phyloP scores from a whole-genome alignment of 92 coral and sea anemone genomes.

The Porites lobata region DNA sequence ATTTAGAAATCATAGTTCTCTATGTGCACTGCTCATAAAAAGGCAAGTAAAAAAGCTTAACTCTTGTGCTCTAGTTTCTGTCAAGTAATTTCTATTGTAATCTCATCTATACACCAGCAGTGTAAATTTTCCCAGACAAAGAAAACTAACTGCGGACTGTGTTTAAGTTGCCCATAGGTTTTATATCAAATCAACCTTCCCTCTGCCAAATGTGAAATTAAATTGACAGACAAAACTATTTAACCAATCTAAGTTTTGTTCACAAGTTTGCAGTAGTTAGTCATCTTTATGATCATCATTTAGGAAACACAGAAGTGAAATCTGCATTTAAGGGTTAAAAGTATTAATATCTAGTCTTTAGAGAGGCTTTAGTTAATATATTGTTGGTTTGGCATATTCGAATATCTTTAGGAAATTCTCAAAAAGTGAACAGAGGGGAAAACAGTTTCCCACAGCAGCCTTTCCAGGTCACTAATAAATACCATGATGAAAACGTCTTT shows the following conservation, averaged over 20 bases:
- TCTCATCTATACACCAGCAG: not conserved
- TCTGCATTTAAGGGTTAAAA: not conserved
- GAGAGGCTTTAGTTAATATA: not conserved
- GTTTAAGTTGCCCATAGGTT: not conserved
- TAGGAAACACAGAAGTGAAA: not conserved
- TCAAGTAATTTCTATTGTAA: too few relatives aligned
- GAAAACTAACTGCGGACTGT: too few relatives aligned
- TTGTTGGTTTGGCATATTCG: not conserved
- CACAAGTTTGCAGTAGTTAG: not conserved
- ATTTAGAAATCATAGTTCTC: not conserved
- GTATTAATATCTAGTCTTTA: not conserved
- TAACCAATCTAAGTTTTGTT: not conserved
- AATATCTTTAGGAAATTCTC: slow-evolving; percentile 4
- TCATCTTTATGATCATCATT: not conserved
- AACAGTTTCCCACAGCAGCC: slow-evolving; percentile 5
- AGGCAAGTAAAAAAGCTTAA: too few relatives aligned
- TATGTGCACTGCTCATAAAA: not conserved
- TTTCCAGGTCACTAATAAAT: not conserved
- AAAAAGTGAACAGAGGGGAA: slow-evolving; percentile 1
- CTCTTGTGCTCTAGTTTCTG: too few relatives aligned
- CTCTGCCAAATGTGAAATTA: not conserved
- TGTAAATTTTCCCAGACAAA: not conserved
- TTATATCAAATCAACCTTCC: not conserved
- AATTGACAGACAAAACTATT: not conserved
- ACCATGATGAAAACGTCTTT: not conserved